phyloP scores from a whole-genome alignment of 2,888 invertebrate genomes.

The Tryphoninae sp. region DNA sequence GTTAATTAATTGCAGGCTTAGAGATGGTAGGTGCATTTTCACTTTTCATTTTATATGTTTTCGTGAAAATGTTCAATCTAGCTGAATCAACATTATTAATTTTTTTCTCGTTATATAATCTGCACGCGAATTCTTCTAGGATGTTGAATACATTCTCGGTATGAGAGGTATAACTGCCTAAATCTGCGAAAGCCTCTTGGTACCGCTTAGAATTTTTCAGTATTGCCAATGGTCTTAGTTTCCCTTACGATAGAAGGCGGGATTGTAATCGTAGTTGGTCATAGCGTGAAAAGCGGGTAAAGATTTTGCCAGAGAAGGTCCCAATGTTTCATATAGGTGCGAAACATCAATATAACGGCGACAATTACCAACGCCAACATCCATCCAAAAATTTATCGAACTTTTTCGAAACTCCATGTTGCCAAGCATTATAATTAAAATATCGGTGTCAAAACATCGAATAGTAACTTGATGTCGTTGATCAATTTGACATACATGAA shows the following conservation, averaged over 20 bases:
- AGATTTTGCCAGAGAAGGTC: conserved; percentile 18
- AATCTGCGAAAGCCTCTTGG: conserved; percentile 23
- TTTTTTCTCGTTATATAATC: conserved; percentile 25
- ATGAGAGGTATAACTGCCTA: conserved; percentile 26
- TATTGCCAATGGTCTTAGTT: conserved; percentile 30
- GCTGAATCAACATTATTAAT: conserved; percentile 26
- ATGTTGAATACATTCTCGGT: conserved; percentile 3
- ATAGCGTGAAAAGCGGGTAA: conserved; percentile 51
- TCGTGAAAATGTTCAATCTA: conserved; percentile 11
- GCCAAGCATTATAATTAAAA: conserved; percentile 31
- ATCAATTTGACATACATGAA: conserved; percentile 60
- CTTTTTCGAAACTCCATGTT: conserved; percentile 24
- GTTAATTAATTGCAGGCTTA: background rate
- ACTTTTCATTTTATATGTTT: conserved; percentile 18
- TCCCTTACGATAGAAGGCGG: conserved; percentile 46
- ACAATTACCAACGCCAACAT: conserved; percentile 44
- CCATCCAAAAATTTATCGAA: conserved; percentile 42
- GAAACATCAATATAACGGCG: conserved; percentile 52
- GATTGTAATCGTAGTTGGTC: conserved; percentile 53
- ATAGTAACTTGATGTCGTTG: conserved; percentile 14
- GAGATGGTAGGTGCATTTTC: background rate
- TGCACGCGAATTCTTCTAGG: conserved; percentile 27
- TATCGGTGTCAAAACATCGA: conserved; percentile 41
- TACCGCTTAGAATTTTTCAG: conserved; percentile 13
- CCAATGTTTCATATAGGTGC: conserved; percentile 28